Evolutionary conservation across 2,113 vertebrate genomes (phyloP).

Genomic region (Engraulis encrasicolus): DNA sequence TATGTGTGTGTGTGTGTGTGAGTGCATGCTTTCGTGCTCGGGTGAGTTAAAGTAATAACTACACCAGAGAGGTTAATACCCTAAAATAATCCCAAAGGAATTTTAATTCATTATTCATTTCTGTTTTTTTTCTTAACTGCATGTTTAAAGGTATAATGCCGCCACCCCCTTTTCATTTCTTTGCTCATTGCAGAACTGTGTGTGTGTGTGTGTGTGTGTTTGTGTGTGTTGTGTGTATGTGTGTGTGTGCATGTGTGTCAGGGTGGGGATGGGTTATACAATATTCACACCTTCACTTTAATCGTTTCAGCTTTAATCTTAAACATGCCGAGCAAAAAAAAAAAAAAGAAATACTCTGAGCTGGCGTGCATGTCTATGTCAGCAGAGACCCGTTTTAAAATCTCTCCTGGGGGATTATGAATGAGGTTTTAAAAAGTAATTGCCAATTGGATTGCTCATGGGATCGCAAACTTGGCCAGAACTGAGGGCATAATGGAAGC

Average conservation of each 20-base stretch:
- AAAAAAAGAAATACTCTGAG: neutral
- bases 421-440: neutral
- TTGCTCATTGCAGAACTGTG: neutral
- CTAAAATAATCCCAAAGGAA: neutral
- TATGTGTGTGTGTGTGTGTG: no score
- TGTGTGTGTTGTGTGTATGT: neutral
- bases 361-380: neutral
- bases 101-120: neutral
- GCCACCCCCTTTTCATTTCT: neutral
- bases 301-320: neutral
- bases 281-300: neutral
- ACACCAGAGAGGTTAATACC: neutral
- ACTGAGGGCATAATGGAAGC: neutral
- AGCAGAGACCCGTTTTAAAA: neutral
- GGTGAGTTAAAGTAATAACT: conserved; percentile 4
- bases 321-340: neutral
- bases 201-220: neutral
- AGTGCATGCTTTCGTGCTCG: no score
- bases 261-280: neutral
- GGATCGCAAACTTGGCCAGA: neutral
- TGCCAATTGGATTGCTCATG: neutral
- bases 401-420: neutral
- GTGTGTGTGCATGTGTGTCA: neutral
- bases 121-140: neutral
- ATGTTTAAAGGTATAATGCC: neutral